These are phyloP conservation scores for Asarcornis scutulata DNA, from an alignment of 2,113 vertebrate genomes.

Conservation along the genomic window DNA sequence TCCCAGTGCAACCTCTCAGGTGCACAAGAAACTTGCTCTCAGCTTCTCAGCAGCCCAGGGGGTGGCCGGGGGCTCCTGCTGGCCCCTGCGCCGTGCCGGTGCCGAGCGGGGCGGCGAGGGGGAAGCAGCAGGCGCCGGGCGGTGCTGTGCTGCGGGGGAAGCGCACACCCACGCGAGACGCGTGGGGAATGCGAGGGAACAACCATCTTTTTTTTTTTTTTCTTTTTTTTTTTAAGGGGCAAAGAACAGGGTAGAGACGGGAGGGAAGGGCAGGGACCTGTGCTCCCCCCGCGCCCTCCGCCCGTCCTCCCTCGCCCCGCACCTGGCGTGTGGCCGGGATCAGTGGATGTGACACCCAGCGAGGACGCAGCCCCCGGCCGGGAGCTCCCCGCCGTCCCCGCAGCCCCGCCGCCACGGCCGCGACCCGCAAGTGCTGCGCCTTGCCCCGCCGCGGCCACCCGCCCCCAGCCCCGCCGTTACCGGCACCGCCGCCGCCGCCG, in stretches of 20 bases:
- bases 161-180: background rate
- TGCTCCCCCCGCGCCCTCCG: background rate
- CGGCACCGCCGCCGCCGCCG: background rate
- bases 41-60: background rate
- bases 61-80: background rate
- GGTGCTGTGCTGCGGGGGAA: background rate
- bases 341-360: slow-evolving; percentile 71
- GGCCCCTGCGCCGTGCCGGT: background rate
- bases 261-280: background rate
- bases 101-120: background rate
- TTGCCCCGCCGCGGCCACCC: background rate
- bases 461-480: background rate
- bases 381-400: background rate
- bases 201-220: too few species aligned
- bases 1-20: background rate
- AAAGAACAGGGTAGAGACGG: background rate
- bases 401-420: background rate
- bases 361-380: background rate
- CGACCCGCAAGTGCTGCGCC: slow-evolving; percentile 3
- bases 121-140: slow-evolving; percentile 21
- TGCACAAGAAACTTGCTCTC: background rate
- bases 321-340: slow-evolving; percentile 50
- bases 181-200: background rate
- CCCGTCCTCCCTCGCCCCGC: background rate
- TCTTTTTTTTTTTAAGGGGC: background rate